phyloP scores from a whole-genome alignment of 2,888 invertebrate genomes.

The Matsumyia berberina region DNA sequence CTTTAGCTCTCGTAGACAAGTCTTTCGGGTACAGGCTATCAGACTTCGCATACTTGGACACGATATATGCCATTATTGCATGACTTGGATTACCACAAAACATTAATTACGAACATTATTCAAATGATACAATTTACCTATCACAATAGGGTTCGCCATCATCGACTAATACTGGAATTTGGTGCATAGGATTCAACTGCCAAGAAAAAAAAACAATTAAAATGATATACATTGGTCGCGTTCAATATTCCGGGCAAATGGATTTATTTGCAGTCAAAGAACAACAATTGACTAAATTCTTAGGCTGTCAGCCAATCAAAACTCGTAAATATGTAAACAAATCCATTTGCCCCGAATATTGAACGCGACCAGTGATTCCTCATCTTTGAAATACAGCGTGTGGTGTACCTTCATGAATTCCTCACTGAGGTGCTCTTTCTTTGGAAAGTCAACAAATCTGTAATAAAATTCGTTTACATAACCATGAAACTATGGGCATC shows the following conservation, averaged over 20 bases:
- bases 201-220: slow-evolving; percentile 44
- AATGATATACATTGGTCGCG: too few species aligned
- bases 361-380: too few species aligned
- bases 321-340: too few species aligned
- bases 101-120: background rate
- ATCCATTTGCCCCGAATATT: too few species aligned
- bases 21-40: slow-evolving; percentile 86
- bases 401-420: slow-evolving; percentile 83
- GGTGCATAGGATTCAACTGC: slow-evolving; percentile 86
- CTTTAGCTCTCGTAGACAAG: slow-evolving; percentile 84
- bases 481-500: background rate
- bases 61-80: slow-evolving; percentile 85
- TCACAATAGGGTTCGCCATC: slow-evolving; percentile 85
- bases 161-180: slow-evolving; percentile 86
- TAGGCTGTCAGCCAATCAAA: too few species aligned
- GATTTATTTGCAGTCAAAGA: too few species aligned
- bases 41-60: slow-evolving; percentile 85
- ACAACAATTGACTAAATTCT: too few species aligned
- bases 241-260: too few species aligned
- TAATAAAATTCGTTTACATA: slow-evolving; percentile 44
- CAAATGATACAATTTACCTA: slow-evolving; percentile 81
- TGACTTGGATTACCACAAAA: slow-evolving; percentile 81
- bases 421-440: slow-evolving; percentile 82
- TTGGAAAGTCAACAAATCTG: slow-evolving; percentile 84
- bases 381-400: too few species aligned